Percentiles rank a stretch among this genome's conserved stretches.
These are phyloP conservation scores for Bagarius yarrelli DNA, from an alignment of 2,113 vertebrate species.

Conservation along the genomic window DNA sequence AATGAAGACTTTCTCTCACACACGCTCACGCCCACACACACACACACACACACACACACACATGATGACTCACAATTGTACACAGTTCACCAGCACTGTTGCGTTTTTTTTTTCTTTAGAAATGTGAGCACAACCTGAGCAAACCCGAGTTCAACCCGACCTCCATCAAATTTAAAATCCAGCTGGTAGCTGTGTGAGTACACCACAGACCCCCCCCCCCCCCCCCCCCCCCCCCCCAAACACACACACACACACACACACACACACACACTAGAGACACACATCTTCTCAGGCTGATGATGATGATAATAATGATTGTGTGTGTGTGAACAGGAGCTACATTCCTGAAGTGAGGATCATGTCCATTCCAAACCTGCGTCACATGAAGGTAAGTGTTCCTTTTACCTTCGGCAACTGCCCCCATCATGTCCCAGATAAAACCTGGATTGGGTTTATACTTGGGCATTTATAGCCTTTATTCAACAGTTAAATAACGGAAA, in stretches of 20 bases:
- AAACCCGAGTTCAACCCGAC: slow-evolving; percentile 99
- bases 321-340: slow-evolving; percentile 81
- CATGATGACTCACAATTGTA: background rate
- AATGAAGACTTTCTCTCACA: no score
- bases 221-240: background rate
- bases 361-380: slow-evolving; percentile 97
- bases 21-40: no score
- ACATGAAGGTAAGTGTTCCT: slow-evolving; percentile 84
- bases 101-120: slow-evolving; percentile 68
- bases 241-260: background rate
- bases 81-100: background rate
- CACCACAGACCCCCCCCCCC: background rate
- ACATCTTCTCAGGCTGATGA: background rate
- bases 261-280: background rate
- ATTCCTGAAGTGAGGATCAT: slow-evolving; percentile 98
- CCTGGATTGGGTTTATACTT: no score
- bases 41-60: background rate
- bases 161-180: slow-evolving; percentile 99
- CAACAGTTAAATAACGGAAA: no score
- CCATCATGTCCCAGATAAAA: background rate
- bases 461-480: no score
- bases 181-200: slow-evolving; percentile 98
- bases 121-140: slow-evolving; percentile 98
- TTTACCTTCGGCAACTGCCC: background rate
- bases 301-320: background rate